Evolutionary conservation across 2,797 vertebrate genomes (phyloP), one percentile per base, ranked within the genome.

Genomic region (Ispidina picta): DNA sequence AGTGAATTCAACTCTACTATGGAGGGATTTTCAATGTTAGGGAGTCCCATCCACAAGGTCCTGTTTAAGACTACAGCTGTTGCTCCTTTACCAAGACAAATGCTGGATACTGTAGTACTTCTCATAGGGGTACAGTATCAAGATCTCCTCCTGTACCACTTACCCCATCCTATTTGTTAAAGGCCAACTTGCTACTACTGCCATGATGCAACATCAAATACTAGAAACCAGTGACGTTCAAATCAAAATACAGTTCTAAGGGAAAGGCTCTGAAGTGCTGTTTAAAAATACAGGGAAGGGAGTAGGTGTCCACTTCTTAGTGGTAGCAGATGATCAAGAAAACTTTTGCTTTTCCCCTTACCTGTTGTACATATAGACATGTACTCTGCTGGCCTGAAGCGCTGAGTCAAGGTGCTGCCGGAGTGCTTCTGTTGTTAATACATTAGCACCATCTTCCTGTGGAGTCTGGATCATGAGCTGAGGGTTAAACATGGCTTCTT

Each of bases 391-490:
- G 96, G 99, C 99, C 98, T 98, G 98, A 66, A 99, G 97, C 0
- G 99, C 99, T 17, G 99, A 99, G 82, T 99, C 98, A 96, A 99
- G 98, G 97, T 99, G 99, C 94, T 99, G 99, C 56, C 97, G 97
- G 44, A 99, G 98, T 0, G 99, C 99, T 84, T 99, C 99, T 83
- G 98, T 97, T 16, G 99, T 99, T 86, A 99, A 96, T 95, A 99
- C 97, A 54, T 98, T 99, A 94, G 98, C 98, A 96, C 98, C 98
- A 93, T 98, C 98, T 97, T 99, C 98, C 96, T 98, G 98, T 9
- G 99, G 98, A 77, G 99, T 99, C 98, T 99, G 99, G 92, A 99
- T 99, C 99, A 99, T 99, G 96, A 99, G 98, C 95, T 99, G 99
- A 94, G 99, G 98, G 97, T 98, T 99, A 97, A 99, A 99, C 99